A percentile compares a stretch with the other conserved stretches of the same genome.
These are phyloP conservation scores for Laticauda colubrina DNA, from an alignment of 2,113 vertebrate species.

Conservation along the genomic window DNA sequence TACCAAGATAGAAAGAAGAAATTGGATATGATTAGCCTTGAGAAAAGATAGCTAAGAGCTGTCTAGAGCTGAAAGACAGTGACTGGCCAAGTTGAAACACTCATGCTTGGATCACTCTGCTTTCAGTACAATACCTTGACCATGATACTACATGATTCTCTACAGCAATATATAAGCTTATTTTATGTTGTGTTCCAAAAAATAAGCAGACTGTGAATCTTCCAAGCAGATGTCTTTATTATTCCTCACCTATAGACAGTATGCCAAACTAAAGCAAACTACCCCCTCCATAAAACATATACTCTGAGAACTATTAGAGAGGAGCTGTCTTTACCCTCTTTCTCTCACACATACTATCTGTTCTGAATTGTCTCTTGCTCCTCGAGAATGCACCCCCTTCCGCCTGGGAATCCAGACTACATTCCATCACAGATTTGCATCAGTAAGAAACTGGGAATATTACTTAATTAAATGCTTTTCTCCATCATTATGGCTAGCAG, in stretches of 20 bases:
- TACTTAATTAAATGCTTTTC: neutral
- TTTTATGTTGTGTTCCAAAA: neutral
- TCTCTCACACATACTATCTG: neutral
- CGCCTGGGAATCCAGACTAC: neutral
- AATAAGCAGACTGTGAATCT: neutral
- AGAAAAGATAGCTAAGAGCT: neutral
- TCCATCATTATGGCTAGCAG: neutral
- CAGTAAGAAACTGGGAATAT: neutral
- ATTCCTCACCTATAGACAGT: neutral
- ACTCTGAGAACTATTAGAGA: neutral
- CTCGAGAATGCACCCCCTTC: neutral
- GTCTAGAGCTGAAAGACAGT: neutral
- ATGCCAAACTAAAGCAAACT: neutral
- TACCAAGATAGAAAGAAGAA: neutral
- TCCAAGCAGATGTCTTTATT: neutral
- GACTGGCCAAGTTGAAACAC: neutral
- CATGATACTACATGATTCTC: neutral
- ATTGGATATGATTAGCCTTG: neutral
- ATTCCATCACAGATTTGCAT: neutral
- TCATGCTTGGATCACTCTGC: neutral
- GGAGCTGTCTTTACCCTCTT: neutral
- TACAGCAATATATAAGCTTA: neutral
- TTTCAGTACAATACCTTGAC: neutral
- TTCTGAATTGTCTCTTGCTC: neutral
- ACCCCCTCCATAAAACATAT: neutral